phyloP scores from a whole-genome alignment of 2,797 vertebrate species.

The Scyliorhinus canicula region DNA sequence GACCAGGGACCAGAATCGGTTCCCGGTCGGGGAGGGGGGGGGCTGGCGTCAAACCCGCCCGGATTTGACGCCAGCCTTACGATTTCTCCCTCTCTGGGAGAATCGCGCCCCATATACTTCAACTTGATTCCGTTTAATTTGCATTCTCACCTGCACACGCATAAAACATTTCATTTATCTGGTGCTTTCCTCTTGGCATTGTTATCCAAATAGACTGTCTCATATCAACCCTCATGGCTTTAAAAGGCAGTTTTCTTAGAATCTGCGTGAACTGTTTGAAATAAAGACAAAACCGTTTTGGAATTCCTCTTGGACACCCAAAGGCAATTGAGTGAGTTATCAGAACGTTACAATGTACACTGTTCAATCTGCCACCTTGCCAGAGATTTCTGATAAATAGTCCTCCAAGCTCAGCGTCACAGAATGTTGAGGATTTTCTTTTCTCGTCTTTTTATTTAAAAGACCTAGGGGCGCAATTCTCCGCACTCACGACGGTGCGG shows the following conservation, averaged over 20 bases:
- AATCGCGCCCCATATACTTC: no score
- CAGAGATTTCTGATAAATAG: not conserved
- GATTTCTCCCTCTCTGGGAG: no score
- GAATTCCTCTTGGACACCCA: not conserved
- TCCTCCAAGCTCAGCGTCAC: not conserved
- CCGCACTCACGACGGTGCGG: no score
- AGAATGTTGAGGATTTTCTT: not conserved
- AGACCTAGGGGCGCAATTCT: no score
- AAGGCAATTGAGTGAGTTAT: not conserved
- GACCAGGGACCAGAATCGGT: no score
- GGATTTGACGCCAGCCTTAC: no score
- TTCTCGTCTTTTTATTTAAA: not conserved
- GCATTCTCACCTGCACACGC: not conserved
- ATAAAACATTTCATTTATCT: not conserved
- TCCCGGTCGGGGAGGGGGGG: no score
- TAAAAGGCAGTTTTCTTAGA: not conserved
- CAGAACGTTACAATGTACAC: not conserved
- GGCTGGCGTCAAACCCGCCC: no score
- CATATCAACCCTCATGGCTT: not conserved
- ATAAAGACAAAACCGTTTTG: not conserved
- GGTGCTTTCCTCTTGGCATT: not conserved
- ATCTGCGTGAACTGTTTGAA: not conserved
- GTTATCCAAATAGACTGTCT: not conserved
- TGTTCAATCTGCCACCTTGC: not conserved
- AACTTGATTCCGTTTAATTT: not conserved